phyloP scores from a whole-genome alignment of 2,113 vertebrate genomes.

The Oceanodroma tethys region DNA sequence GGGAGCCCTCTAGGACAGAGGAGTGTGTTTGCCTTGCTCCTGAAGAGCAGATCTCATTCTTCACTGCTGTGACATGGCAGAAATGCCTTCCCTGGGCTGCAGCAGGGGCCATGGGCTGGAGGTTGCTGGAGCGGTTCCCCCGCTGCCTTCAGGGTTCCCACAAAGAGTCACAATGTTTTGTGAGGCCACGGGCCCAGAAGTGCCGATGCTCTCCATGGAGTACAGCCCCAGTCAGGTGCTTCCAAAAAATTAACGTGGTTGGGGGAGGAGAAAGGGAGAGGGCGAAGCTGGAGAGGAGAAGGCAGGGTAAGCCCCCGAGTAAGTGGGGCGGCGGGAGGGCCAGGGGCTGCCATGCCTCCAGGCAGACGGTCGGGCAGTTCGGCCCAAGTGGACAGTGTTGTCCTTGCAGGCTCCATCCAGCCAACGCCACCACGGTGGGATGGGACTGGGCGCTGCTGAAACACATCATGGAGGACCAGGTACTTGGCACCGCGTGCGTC shows the following conservation, averaged over 20 bases:
- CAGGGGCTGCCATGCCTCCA: neutral
- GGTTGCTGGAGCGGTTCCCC: neutral
- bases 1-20: neutral
- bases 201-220: neutral
- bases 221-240: neutral
- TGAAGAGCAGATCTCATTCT: neutral
- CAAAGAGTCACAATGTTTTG: neutral
- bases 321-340: neutral
- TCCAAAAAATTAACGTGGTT: neutral
- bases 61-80: neutral
- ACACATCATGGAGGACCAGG: slow-evolving; percentile 81
- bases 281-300: neutral
- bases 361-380: neutral
- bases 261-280: neutral
- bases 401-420: slow-evolving; percentile 85
- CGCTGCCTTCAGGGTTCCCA: neutral
- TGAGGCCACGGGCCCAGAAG: neutral
- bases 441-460: slow-evolving; percentile 91
- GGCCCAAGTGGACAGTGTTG: neutral
- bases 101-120: neutral
- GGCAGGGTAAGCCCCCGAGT: neutral
- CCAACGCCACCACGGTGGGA: slow-evolving; percentile 72
- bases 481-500: neutral
- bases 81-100: neutral
- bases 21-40: neutral